Base-by-base conservation (phyloP, 2,797 vertebrate genomes). In the Manis crassicaudata region DNA sequence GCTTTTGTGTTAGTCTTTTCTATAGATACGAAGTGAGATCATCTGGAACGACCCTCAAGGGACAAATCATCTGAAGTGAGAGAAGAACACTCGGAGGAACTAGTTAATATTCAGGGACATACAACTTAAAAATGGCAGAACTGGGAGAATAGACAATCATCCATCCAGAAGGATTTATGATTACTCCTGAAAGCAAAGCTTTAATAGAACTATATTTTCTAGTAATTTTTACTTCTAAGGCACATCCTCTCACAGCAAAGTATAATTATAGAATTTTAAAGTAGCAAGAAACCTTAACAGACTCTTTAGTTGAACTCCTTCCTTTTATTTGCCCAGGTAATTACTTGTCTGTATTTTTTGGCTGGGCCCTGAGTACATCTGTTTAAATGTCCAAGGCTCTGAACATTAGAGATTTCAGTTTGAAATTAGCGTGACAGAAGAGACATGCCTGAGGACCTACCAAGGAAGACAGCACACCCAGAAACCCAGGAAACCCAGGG, bases 191-290 rank as follows among this genome's bases (percentile, higher is more conserved):
- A 94, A 93, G 18, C 25, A 88, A 79, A 40, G 14, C 37, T 88
- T 67, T 76, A 32, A 32, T 23, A 29, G 29, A 72, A 90, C 7
- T 87, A 5, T 46, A 35, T 65, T 90, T 84, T 46, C n/a, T 23
- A 83, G 18, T 43, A 62, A 85, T 82, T 70, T 94, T 85, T 58
- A 92, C 35, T 72, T 68, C 67, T 82, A 63, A 67, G 1, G 62
- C 6, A n/a, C 10, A 62, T 11, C 32, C 80, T 85, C 54, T 77
- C 94, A 72, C 0, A 90, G 23, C 21, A 84, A 95, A 95, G 82
- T 8, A 43, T 58, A 87, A 81, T 72, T 46, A 90, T 0, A 73
- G 65, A 94, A 94, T 76, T 93, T 65, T 83, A 83, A 88, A 77
- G n/a, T n/a, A 68, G 52, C 14, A 88, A 73, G 60, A 91, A 94